Base-by-base conservation (phyloP, 1,140 invertebrate genomes). In the Protaetia brevitarsis region DNA sequence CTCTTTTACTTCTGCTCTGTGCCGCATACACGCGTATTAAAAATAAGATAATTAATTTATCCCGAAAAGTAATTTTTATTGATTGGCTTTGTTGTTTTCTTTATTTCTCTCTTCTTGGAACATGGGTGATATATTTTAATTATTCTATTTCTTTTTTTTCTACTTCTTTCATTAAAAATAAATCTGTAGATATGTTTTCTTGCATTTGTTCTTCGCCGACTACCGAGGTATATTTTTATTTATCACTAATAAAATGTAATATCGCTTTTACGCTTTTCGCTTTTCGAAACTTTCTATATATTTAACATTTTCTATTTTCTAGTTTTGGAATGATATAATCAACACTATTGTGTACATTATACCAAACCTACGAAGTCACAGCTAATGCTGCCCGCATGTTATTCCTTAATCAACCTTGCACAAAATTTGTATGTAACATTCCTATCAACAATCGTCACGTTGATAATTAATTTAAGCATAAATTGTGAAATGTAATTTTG, bases 361-460 rank as follows among this genome's bases (percentile, higher is more conserved):
- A 11, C 64, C 64, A 23, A 57, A 30, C n/a, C 30, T 65, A 16
- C 57, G 58, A 62, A 21, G 28, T 59, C 23, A 26, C 57, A 59
- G 30, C 23, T 59, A 51, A 51, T 23, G 6, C 11, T 16, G 16
- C 34, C 16, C 11, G 41, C 41, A 51, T 51, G 41, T 19, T 37
- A 11, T 37, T 37, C 11, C 19, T 64, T 13, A 4, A 11, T 57
- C 1, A 63, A 41, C 62, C 62, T 63, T 2, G 8, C 23, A 28
- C 34, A 51, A 65, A 68, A 68, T 67, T 41, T 61, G 51, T 59
- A 67, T 59, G 27, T 60, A 60, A 28, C 21, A 27, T 13, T 8
- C 7, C n/a, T 59, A 70, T 64, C 60, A 29, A 36, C 62, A 68
- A 65, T 65, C 61, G 41, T 65, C 60, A 67, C 67, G 65, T 67